These are phyloP conservation scores for Galerucella calmariensis DNA, from an alignment of 2,888 invertebrate species.

Conservation along the genomic window DNA sequence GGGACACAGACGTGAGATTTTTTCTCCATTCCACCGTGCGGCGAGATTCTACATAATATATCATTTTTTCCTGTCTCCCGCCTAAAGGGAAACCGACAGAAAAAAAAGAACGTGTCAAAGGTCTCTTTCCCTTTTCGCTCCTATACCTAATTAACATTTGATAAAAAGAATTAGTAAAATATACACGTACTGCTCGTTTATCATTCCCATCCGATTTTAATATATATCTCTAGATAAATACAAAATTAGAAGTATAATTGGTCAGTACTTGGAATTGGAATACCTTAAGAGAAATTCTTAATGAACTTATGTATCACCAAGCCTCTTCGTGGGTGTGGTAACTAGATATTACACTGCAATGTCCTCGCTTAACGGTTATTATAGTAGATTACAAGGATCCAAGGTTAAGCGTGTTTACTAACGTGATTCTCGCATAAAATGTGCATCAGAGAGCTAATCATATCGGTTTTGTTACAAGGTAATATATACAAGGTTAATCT, in stretches of 20 bases:
- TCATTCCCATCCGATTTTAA: not conserved
- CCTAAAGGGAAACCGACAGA: slow-evolving; percentile 7
- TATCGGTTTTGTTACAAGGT: slow-evolving; percentile 31
- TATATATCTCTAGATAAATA: not conserved
- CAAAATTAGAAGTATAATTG: too few species aligned
- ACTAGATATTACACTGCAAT: not conserved
- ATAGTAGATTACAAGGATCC: slow-evolving; percentile 35
- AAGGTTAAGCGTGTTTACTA: slow-evolving; percentile 39
- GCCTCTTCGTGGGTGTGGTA: slow-evolving; percentile 14
- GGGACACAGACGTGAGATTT: slow-evolving; percentile 46
- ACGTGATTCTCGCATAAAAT: slow-evolving; percentile 32
- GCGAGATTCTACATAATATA: slow-evolving; percentile 34
- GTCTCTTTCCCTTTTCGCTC: not conserved
- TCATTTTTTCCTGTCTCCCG: slow-evolving; percentile 21
- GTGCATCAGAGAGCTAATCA: slow-evolving; percentile 26
- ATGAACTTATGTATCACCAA: slow-evolving; percentile 3
- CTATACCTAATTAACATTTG: not conserved
- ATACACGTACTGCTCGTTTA: not conserved
- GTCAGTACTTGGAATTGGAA: not conserved
- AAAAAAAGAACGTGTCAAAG: slow-evolving; percentile 6
- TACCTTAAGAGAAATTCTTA: slow-evolving; percentile 10
- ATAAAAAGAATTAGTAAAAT: not conserved
- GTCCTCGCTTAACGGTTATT: slow-evolving; percentile 36
- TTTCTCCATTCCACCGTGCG: slow-evolving; percentile 42
- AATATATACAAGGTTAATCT: slow-evolving; percentile 25